Base-by-base conservation (phyloP, 2,888 invertebrate genomes). In the Lamproptera curius region DNA sequence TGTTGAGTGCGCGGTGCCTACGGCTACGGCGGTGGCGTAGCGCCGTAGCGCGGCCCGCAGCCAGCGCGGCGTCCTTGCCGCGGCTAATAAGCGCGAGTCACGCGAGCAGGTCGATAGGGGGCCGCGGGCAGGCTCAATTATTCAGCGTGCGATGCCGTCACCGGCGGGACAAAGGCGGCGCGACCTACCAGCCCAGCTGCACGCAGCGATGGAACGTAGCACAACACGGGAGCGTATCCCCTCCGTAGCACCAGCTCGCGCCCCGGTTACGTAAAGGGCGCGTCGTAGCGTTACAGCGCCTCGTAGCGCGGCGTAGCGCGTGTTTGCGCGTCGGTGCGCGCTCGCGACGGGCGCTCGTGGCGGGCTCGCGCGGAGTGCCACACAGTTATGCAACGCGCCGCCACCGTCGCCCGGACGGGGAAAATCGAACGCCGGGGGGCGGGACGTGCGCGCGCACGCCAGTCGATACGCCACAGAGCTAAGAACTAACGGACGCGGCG, bases 41-140 rank as follows among this genome's bases (percentile, higher is more conserved):
- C 65, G 60, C 65, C 65, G 67, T 67, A 67, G 64, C 65, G 68
- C 59, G 83, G 83, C 80, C 64, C 65, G 68, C 59, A 84, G 84
- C 79, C 82, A 74, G 84, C 83, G 78, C 79, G 83, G 79, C 81
- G 84, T 77, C 85, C 83, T 83, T 80, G 85, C 76, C 70, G 67
- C 66, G 70, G 71, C 65, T 76, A 74, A 77, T 72, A 67, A 75
- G 73, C 69, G 73, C 75, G 65, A 73, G 81, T 76, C 83, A 81
- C 82, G 82, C 83, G 78, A 87, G 69, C 78, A 77, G 87, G 88
- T 87, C 87, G 88, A 86, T 87, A 83, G 81, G 80, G 73, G 71
- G 72, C 69, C 81, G n/a, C n/a, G 80, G 78, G 76, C 82, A 80
- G 79, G 73, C 69, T 83, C 78, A 80, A 82, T 82, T 80, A 84